Evolutionary conservation across 2,113 vertebrate genomes (phyloP), one percentile per base, ranked within the genome.

Genomic region (Butorides virescens): DNA sequence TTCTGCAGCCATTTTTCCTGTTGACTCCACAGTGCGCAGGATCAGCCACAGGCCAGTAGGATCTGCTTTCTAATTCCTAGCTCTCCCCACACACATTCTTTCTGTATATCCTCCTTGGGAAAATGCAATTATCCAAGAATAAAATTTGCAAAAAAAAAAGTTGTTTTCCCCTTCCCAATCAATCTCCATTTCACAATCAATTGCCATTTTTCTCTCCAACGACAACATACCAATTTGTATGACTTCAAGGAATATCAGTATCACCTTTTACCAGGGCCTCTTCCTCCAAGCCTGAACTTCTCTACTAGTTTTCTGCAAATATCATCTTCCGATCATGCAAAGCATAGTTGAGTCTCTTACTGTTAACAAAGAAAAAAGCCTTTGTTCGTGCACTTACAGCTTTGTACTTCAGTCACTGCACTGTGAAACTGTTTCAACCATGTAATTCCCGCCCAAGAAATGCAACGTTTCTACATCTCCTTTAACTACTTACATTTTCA

Each of bases 181-280:
- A 32, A 55, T 30, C 52, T 62, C 25, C 4, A 53, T 74, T 84
- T 80, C 55, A 80, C 20, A 39, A 36, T 42, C 20, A 39, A 52
- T 11, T 56, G 5, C 7, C 5, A 14, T 59, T 81, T 93, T 71
- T 71, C 37, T 85, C 26, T 63, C 22, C 13, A 29, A 18, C 1
- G 0, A 39, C 12, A 50, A 32, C 1, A 1, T 15, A 52, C 18
- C 9, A n/a, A 2, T 55, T 55, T 63, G 20, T 29, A 13, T 75
- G 47, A 78, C 27, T n/a, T 59, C 32, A 27, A 59, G 15, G 19
- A 88, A 16, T 17, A 67, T 15, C 30, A 58, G 8, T 46, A 42
- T 29, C 15, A 26, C n/a, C 8, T 84, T 75, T 59, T 34, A 67
- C 18, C 8, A 53, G n/a, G 13, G 4, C 7, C 13, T 32, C 11